Evolutionary conservation across 2,797 vertebrate species (phyloP).

Genomic region (Distichodus sexfasciatus): DNA sequence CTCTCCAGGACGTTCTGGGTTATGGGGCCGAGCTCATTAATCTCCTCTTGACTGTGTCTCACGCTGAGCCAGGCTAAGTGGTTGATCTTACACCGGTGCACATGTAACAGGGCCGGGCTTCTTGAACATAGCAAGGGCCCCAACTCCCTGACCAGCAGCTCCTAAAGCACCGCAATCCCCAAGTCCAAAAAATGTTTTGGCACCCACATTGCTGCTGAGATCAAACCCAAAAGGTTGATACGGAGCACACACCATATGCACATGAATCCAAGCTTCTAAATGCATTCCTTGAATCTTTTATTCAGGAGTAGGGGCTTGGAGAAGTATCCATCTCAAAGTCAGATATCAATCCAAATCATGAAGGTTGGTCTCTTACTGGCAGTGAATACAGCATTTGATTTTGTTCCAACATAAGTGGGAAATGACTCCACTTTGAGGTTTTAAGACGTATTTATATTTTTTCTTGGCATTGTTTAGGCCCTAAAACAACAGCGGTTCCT

Average conservation of each 20-base stretch:
- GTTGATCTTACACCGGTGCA: constrained; percentile 45
- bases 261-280: constrained; percentile 40
- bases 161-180: constrained; percentile 19
- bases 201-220: constrained; percentile 34
- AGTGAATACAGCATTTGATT: constrained; percentile 14
- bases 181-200: constrained; percentile 45
- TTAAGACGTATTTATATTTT: constrained; percentile 56
- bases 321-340: constrained; percentile 37
- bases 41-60: constrained; percentile 54
- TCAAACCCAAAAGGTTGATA: constrained; percentile 42
- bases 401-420: constrained; percentile 54
- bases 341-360: constrained; percentile 39
- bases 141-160: constrained; percentile 34
- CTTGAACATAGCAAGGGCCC: constrained; percentile 17
- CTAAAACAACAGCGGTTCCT: constrained; percentile 43
- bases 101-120: constrained; percentile 36
- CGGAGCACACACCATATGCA: constrained; percentile 44
- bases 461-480: constrained; percentile 55
- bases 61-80: constrained; percentile 44
- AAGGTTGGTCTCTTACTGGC: constrained; percentile 56
- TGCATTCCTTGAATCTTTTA: constrained; percentile 38
- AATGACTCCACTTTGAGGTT: constrained; percentile 60
- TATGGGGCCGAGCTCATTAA: constrained; percentile 61
- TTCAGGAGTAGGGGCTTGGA: constrained; percentile 32
- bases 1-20: constrained; percentile 48